These are phyloP conservation scores for Ellobius talpinus DNA, from an alignment of 2,113 vertebrate species.

Conservation along the genomic window DNA sequence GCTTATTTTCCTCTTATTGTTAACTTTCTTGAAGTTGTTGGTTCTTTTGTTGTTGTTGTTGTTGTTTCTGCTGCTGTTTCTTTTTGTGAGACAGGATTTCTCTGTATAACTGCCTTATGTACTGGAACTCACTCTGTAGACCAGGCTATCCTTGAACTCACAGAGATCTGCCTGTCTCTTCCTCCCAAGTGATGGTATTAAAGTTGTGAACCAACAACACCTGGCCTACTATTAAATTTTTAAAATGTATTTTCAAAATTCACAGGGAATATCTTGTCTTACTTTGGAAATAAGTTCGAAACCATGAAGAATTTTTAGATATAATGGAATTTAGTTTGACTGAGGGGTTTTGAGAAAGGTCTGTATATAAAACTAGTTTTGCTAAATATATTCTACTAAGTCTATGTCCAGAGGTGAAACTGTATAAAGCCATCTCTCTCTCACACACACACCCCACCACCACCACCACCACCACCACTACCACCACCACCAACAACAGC, in stretches of 20 bases:
- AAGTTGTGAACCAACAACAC: not conserved
- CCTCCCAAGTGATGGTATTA: not conserved
- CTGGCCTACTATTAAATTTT: not conserved
- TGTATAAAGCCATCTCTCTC: not conserved
- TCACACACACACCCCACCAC: not conserved
- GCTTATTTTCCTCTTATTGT: not conserved
- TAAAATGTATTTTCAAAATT: not conserved
- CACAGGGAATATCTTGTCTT: not conserved
- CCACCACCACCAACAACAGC: not conserved
- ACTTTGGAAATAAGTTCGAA: not conserved
- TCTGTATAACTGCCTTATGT: not conserved
- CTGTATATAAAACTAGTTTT: conserved; percentile 6
- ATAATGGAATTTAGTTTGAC: conserved; percentile 28
- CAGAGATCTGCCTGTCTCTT: not conserved
- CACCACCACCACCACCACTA: not conserved
- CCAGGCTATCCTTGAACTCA: not conserved
- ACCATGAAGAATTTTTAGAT: not conserved
- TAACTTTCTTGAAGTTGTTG: not conserved
- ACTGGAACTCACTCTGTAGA: not conserved
- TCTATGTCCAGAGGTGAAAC: not conserved
- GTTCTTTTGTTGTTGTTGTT: not conserved
- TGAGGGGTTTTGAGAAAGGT: not conserved
- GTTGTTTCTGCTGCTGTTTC: not conserved
- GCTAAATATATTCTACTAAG: conserved; percentile 31
- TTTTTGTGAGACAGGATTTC: not conserved